Conservation (phyloP, 1,140 invertebrate species). For the Lordiphosa mommai region DNA sequence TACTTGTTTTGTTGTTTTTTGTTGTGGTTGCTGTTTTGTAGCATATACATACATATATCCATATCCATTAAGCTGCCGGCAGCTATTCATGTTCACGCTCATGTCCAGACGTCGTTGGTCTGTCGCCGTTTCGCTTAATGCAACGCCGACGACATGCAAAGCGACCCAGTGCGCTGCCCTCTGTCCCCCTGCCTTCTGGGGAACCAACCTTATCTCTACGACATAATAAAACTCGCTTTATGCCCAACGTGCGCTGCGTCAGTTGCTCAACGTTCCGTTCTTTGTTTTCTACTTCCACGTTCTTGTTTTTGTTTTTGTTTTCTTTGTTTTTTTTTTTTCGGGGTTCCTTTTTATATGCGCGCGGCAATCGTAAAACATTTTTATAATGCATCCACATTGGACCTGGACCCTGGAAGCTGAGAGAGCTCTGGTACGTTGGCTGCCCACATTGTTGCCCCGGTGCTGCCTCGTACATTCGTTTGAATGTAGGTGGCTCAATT, state of each 20-base stretch:
- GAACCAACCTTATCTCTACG: slow-evolving; percentile 45
- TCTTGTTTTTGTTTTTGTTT: slow-evolving; percentile 16
- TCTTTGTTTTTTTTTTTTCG: neutral
- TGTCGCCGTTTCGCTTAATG: slow-evolving; percentile 64
- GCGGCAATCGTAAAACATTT: slow-evolving; percentile 68
- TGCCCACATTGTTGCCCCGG: slow-evolving; percentile 7
- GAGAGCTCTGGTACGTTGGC: neutral
- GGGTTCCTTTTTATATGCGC: slow-evolving; percentile 17
- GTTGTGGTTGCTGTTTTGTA: slow-evolving; percentile 33
- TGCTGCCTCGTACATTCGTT: slow-evolving; percentile 12
- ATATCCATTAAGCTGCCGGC: slow-evolving; percentile 72
- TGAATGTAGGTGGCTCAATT: slow-evolving; percentile 69
- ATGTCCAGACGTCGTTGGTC: slow-evolving; percentile 57
- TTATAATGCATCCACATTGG: slow-evolving; percentile 63
- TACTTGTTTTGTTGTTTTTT: slow-evolving; percentile 8
- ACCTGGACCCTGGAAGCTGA: slow-evolving; percentile 1
- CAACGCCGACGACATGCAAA: slow-evolving; percentile 55
- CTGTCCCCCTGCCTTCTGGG: slow-evolving; percentile 8
- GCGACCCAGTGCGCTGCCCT: slow-evolving; percentile 7
- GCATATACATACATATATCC: slow-evolving; percentile 36
- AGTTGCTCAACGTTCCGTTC: slow-evolving; percentile 38
- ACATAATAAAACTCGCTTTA: slow-evolving; percentile 71
- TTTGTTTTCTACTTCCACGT: slow-evolving; percentile 11
- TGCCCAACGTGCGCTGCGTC: slow-evolving; percentile 31
- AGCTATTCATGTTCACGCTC: slow-evolving; percentile 73